A percentile compares a stretch with the other conserved stretches of the same genome.
Evolutionary conservation across 2,888 invertebrate genomes (phyloP).

Genomic region (Rotaria sp.): DNA sequence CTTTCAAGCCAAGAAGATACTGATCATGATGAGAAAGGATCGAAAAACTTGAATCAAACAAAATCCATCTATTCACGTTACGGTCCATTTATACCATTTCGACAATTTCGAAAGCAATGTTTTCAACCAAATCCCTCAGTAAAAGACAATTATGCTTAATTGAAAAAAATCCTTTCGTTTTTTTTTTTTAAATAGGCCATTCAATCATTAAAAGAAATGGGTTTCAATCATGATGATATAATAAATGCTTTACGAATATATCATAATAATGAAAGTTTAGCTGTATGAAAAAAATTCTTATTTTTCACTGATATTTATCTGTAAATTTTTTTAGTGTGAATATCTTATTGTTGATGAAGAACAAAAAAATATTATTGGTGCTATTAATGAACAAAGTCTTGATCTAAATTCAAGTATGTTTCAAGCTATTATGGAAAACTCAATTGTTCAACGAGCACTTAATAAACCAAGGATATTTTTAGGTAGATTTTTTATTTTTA

Average conservation of each 20-base stretch:
- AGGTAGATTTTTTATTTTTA: background rate
- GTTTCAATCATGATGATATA: background rate
- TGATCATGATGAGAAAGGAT: background rate
- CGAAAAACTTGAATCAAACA: background rate
- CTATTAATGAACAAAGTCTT: background rate
- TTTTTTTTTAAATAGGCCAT: background rate
- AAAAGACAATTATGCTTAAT: background rate
- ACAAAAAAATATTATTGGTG: background rate
- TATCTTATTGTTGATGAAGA: too few relatives aligned
- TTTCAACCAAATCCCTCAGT: background rate
- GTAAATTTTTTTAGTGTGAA: background rate
- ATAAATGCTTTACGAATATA: background rate
- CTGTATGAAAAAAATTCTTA: background rate
- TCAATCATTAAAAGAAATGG: background rate
- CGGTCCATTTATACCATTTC: background rate
- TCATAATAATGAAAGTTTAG: background rate
- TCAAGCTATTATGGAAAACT: background rate
- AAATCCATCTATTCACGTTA: background rate
- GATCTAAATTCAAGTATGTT: background rate
- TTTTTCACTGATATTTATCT: background rate
- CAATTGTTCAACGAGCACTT: background rate
- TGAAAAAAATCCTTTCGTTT: background rate
- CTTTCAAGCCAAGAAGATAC: background rate
- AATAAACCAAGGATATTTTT: background rate
- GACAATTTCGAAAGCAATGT: background rate